These are phyloP conservation scores for Brachionus sp. DNA, from an alignment of 1,140 invertebrate species.

Conservation along the genomic window DNA sequence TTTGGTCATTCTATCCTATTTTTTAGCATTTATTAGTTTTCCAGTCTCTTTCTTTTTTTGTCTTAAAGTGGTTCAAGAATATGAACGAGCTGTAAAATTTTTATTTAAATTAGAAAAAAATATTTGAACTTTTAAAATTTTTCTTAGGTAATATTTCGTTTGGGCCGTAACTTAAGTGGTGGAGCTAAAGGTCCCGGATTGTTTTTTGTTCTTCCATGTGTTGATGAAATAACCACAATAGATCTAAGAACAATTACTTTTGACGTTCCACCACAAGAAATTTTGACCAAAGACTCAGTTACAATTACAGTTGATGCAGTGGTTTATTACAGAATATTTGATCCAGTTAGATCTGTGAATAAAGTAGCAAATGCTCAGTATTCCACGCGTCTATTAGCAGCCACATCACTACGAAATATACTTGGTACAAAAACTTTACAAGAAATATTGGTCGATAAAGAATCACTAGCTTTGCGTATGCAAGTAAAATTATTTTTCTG, in stretches of 20 bases:
- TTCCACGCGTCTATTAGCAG: slow-evolving; percentile 46
- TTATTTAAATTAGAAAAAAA: not conserved
- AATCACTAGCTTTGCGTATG: slow-evolving; percentile 43
- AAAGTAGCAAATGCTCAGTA: slow-evolving; percentile 47
- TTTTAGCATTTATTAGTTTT: slow-evolving; percentile 21
- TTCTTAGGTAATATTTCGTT: slow-evolving; percentile 22
- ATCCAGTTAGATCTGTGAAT: slow-evolving; percentile 22
- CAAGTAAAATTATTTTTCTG: not conserved
- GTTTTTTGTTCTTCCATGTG: slow-evolving; percentile 47
- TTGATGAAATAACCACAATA: slow-evolving; percentile 45
- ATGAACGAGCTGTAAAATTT: slow-evolving; percentile 46
- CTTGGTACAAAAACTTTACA: slow-evolving; percentile 47
- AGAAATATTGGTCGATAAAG: slow-evolving; percentile 46
- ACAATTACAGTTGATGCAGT: slow-evolving; percentile 46
- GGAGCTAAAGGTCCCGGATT: slow-evolving; percentile 46
- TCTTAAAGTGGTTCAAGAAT: slow-evolving; percentile 46
- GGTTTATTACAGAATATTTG: slow-evolving; percentile 37
- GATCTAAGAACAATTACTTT: slow-evolving; percentile 47
- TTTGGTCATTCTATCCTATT: slow-evolving; percentile 21
- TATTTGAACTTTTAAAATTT: not conserved
- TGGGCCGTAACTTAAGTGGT: slow-evolving; percentile 16
- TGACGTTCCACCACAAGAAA: slow-evolving; percentile 48
- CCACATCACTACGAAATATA: slow-evolving; percentile 47
- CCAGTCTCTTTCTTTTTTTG: slow-evolving; percentile 43
- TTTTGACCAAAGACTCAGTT: slow-evolving; percentile 48